Base-by-base conservation (phyloP, 2,113 vertebrate genomes). In the Xenus cinereus region DNA sequence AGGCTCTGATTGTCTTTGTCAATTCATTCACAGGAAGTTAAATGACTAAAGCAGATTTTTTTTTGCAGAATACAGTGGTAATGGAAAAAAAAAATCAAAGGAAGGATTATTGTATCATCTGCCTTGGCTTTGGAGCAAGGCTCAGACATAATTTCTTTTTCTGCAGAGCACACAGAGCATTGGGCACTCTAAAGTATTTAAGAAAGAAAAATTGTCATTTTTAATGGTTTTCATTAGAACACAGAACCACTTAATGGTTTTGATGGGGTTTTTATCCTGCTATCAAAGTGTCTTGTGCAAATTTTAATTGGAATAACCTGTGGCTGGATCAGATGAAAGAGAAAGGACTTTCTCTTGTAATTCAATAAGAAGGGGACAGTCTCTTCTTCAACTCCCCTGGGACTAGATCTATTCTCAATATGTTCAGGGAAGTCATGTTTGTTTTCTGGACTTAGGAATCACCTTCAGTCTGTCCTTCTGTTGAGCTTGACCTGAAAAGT, bases 101-200 rank as follows among this genome's bases (percentile, higher is more conserved):
- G 30, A 63, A 87, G 51, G 37, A 91, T 43, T 87, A 48, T 53
- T 77, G 93, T 87, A 87, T 93, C 68, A 93, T 95, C 86, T 76
- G n/a, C 88, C 68, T 85, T 96, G 85, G 72, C 64, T 69, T 67
- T 89, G 50, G 83, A 83, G 80, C 73, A 95, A 96, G 69, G 79
- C 37, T 87, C 46, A 94, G 91, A 84, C 3, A 28, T 87, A 91
- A 79, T 96, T 71, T 92, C 74, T 87, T 86, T 87, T 91, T 94
- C 59, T 92, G 89, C 87, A 94, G 69, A 79, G 67, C 90, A 90
- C 72, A 93, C 35, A 81, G n/a, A 96, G 77, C 90, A 97, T 95
- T 96, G 98, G 81, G 93, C 45, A 75, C 82, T 96, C 83, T 95
- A 48, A 91, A 95, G 91, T 94, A 91, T 84, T 97, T 95, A 76